Evolutionary conservation across 1,140 invertebrate species (phyloP), one percentile per base, ranked within the genome.

Genomic region (Bicyclus anynana): DNA sequence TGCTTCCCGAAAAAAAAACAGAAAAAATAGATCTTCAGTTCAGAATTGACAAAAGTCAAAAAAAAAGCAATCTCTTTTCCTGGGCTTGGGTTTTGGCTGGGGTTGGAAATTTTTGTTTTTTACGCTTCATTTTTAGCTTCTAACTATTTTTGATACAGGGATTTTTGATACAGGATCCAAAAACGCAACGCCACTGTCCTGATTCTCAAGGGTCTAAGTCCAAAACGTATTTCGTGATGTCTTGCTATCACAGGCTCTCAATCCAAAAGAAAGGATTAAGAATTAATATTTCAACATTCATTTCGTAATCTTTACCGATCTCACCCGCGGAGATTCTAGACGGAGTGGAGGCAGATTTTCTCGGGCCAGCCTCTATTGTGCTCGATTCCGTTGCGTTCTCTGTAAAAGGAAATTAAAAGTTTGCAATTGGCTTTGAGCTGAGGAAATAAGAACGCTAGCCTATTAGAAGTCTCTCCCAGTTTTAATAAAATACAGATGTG

Each of bases 291-390:
- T 55, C 38, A 69, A 57, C 55, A 59, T 52, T 62, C 58, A 37
- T 27, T 56, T 60, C 55, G 53, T 47, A 47, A 47, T 23, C 50
- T 74, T 79, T 82, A 84, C 79, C 77, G 59, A 72, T 74, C 81
- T 84, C 79, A 84, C 81, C 81, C 62, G 76, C 81, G 71, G 77
- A 80, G 70, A 84, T 65, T 6, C 79, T 68, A 46, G 81, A 81
- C 2, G 69, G 61, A 14, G 70, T 55, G 10, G 65, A 55, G 0
- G 57, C 49, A 13, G 55, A 56, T 48, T 40, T 64, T 47, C 47
- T 65, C 2, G 80, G 69, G 5, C 65, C 65, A 4, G 59, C 35
- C 29, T 74, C 72, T 35, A 59, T 5, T 37, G 35, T 7, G 67
- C 74, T 5, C 29, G 76, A 73, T 9, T 44, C 68, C 2, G 68